Base-by-base conservation (phyloP, 2,888 invertebrate species). In the Parasteatoda lunata region DNA sequence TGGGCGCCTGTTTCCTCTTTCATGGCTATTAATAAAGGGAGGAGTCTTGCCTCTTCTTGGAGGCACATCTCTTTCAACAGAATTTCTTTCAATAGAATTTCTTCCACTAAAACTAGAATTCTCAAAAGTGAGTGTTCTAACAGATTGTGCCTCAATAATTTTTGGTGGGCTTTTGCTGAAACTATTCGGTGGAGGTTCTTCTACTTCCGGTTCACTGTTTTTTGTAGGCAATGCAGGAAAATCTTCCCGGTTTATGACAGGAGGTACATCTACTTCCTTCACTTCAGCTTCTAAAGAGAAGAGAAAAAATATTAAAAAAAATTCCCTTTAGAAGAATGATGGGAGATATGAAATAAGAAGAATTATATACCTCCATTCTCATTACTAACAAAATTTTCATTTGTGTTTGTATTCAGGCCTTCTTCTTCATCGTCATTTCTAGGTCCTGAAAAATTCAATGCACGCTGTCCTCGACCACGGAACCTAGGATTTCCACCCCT, bases 91-190 rank as follows among this genome's bases (percentile, higher is more conserved):
- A 11, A 30, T 30, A 1, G 85, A 80, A 54, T 85, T 77, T 52
- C 77, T 73, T 5, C 71, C 72, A 11, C 76, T 47, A 4, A 76
- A 66, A 64, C 76, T 79, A 9, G 89, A 89, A 51, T 89, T 89
- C 77, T 89, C 89, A 83, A 89, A 89, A n/a, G 88, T 88, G 30
- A 82, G 79, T 71, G 89, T 89, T 48, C 84, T 70, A 9, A 89
- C 85, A 1, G 87, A 83, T 64, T 87, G 77, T 15, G 68, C 9
- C 65, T 87, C 78, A 30, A 15, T 7, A 30, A 59, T 52, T 52
- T 65, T 45, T 11, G 78, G 51, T 48, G 66, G 47, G n/a, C 59
- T 77, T 59, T 78, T 87, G 11, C 66, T 30, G 51, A 78, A 75
- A 68, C 47, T 15, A 7, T 76, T 64, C 11, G 71, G 69, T 15